phyloP scores from a whole-genome alignment of 1,140 invertebrate species.

The Plodia interpunctella region DNA sequence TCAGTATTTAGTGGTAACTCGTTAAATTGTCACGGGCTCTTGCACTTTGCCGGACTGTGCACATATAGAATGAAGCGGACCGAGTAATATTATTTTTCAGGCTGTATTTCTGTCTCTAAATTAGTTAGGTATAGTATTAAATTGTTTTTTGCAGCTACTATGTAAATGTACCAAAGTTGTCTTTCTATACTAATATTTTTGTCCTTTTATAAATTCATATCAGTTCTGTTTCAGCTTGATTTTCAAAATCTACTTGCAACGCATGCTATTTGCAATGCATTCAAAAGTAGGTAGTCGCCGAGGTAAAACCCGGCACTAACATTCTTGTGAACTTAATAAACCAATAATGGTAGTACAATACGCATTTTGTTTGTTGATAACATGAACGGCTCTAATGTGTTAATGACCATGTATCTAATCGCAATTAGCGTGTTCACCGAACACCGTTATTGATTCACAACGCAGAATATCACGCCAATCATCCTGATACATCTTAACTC shows the following conservation, averaged over 20 bases:
- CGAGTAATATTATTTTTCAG: conserved; percentile 10
- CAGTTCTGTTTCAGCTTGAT: too few relatives aligned
- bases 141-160: not conserved
- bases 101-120: not conserved
- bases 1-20: conserved; percentile 31
- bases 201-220: too few relatives aligned
- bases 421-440: not conserved
- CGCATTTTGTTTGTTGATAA: not conserved
- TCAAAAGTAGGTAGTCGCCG: too few relatives aligned
- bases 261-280: too few relatives aligned
- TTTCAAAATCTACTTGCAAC: too few relatives aligned
- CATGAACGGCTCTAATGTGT: not conserved
- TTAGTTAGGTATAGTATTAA: not conserved
- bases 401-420: not conserved
- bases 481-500: conserved; percentile 41
- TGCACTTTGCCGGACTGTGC: conserved; percentile 35
- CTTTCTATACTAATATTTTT: too few relatives aligned
- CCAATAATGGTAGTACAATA: not conserved
- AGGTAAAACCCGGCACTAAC: too few relatives aligned
- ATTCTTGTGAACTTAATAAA: too few relatives aligned
- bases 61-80: conserved; percentile 35
- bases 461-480: conserved; percentile 28
- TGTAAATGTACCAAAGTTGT: not conserved
- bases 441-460: conserved; percentile 28
- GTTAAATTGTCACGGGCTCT: conserved; percentile 46